These are phyloP conservation scores for Grus americana DNA, from an alignment of 2,113 vertebrate species.

Conservation along the genomic window DNA sequence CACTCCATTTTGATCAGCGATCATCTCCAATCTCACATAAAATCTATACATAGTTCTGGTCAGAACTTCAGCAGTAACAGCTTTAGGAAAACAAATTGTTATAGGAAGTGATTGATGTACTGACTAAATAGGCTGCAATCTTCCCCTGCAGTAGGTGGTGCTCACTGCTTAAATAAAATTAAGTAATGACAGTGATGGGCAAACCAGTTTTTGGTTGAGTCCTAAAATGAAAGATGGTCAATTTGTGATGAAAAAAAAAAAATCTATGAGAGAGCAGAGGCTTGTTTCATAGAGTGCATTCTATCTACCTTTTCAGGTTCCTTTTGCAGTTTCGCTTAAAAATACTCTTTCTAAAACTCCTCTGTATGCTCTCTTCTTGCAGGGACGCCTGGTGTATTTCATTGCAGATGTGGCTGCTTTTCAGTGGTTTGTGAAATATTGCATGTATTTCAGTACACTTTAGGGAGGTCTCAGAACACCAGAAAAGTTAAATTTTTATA, in stretches of 20 bases:
- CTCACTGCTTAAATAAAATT: conserved; percentile 58
- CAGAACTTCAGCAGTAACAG: conserved; percentile 6
- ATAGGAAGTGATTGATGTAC: conserved; percentile 44
- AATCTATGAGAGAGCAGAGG: not conserved
- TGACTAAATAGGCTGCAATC: conserved; percentile 44
- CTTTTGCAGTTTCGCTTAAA: not conserved
- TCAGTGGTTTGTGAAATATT: not conserved
- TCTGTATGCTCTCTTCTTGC: not conserved
- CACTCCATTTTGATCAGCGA: not conserved
- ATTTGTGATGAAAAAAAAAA: not conserved
- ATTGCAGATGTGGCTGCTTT: not conserved
- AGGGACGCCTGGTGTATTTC: not conserved
- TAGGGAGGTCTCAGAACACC: not conserved
- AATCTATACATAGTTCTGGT: conserved; percentile 12
- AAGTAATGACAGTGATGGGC: conserved; percentile 2
- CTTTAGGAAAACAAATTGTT: conserved; percentile 47
- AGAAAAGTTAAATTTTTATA: not conserved
- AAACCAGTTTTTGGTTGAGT: not conserved
- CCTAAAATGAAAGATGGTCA: not conserved
- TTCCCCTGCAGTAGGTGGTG: conserved; percentile 67
- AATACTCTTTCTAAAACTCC: not conserved
- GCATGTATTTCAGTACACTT: not conserved
- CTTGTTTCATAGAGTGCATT: not conserved
- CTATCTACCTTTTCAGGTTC: not conserved
- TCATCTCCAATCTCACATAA: not conserved